Evolutionary conservation across 2,888 invertebrate species (phyloP).

Genomic region (Escarpia spicata): DNA sequence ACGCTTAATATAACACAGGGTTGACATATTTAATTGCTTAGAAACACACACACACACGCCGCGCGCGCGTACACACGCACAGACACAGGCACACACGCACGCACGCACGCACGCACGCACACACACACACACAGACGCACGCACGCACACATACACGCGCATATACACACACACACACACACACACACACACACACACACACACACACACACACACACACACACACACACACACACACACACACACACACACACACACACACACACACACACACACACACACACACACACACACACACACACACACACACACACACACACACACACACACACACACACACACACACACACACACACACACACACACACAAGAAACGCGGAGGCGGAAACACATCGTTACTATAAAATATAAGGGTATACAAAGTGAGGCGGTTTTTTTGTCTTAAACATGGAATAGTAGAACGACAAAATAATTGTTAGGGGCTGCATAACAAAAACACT

Average conservation of each 20-base stretch:
- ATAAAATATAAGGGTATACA: neutral
- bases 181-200: neutral
- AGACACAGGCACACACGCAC: no score
- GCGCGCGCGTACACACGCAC: no score
- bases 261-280: constrained; percentile 1
- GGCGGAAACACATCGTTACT: neutral
- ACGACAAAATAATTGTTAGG: neutral
- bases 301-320: constrained; percentile 19
- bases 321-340: constrained; percentile 19
- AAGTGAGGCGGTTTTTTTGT: neutral
- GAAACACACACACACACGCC: no score
- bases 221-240: constrained; percentile 14
- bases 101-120: no score
- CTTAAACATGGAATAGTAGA: neutral
- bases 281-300: constrained; percentile 19
- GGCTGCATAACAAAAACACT: neutral
- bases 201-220: neutral
- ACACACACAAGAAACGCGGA: neutral
- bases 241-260: neutral
- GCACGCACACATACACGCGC: no score
- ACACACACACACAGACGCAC: no score
- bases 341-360: constrained; percentile 19
- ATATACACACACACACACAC: no score
- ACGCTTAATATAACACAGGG: neutral
- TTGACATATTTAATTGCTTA: neutral